Base-by-base conservation (phyloP, 2,797 vertebrate genomes). In the Picus viridis region DNA sequence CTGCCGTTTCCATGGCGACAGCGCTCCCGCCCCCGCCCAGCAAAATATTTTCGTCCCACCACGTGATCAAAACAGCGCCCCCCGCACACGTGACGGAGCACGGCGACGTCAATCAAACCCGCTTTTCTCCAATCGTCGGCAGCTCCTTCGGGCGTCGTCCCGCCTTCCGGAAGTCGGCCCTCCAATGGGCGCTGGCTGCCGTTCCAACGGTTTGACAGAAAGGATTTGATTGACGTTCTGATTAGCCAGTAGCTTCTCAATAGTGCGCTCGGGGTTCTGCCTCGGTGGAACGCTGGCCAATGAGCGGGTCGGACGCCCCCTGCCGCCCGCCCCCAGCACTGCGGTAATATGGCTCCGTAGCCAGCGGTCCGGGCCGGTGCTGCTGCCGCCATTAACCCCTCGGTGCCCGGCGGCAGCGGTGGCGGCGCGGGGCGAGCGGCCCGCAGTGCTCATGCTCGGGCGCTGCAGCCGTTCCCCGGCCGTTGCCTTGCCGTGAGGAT, bases 301-400 rank as follows among this genome's bases (percentile, higher is more conserved):
- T 96, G 53, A 79, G 29, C 2, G 15, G 3, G 32, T 23, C 13
- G 39, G 3, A 32, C 30, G 19, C 34, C 9, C 16, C 3, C 12
- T n/a, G 2, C 4, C 30, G 1, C 49, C 49, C 82, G 4, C 86
- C 76, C 20, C 32, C 53, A 56, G 83, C 92, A 95, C 92, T 96
- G 95, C 95, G 95, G 93, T 96, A 96, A 94, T 86, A 95, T 96
- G 95, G 95, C 95, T 91, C 86, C 95, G 73, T 70, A 91, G 88
- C 70, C 39, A 62, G 62, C 32, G 86, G 88, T 34, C 29, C 14
- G 83, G 58, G 54, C 76, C 34, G 83, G 88, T 59, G 76, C 10
- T 61, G 76, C 62, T 26, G 86, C 77, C 88, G 86, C 88, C 92
- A 86, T 94, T 94, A 94, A 94, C 95, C 94, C 90, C 41, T 86